Percentiles rank a stretch among this genome's conserved stretches.
Evolutionary conservation across 2,888 invertebrate species (phyloP).

Genomic region (Ganaspis brasiliensis): DNA sequence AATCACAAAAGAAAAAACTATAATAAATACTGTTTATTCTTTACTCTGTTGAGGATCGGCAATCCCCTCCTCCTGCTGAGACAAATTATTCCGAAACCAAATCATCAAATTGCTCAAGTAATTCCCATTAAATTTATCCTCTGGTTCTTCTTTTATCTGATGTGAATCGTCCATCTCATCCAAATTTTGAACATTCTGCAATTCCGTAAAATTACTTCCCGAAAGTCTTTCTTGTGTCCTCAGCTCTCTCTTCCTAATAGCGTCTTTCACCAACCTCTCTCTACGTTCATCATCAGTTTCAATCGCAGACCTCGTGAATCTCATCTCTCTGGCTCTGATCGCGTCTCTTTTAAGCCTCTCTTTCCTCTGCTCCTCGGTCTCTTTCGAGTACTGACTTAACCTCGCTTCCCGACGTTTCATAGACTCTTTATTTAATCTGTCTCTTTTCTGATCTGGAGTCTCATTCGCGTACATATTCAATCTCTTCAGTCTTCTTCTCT

Average conservation of each 20-base stretch:
- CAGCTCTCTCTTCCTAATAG: slow-evolving; percentile 72
- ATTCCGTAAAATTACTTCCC: slow-evolving; percentile 68
- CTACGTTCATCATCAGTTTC: slow-evolving; percentile 74
- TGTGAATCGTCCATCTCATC: slow-evolving; percentile 71
- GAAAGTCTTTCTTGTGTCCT: slow-evolving; percentile 68
- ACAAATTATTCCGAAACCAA: slow-evolving; percentile 73
- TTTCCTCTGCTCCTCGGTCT: slow-evolving; percentile 70
- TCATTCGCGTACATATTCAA: slow-evolving; percentile 71
- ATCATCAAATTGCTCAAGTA: slow-evolving; percentile 74
- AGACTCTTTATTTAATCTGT: slow-evolving; percentile 71
- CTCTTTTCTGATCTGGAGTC: slow-evolving; percentile 70
- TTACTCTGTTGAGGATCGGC: slow-evolving; percentile 60
- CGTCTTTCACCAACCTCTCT: slow-evolving; percentile 73
- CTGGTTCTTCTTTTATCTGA: slow-evolving; percentile 68
- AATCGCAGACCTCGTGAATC: slow-evolving; percentile 74
- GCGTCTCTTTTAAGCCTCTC: slow-evolving; percentile 72
- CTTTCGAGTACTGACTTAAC: slow-evolving; percentile 72
- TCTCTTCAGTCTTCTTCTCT: slow-evolving; percentile 71
- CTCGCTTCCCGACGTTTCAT: slow-evolving; percentile 71
- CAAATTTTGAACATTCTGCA: slow-evolving; percentile 69
- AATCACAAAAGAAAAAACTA: no score
- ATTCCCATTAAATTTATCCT: slow-evolving; percentile 69
- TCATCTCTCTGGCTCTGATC: slow-evolving; percentile 72
- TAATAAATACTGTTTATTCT: slow-evolving; percentile 51
- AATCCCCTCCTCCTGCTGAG: slow-evolving; percentile 66